Conservation (phyloP, 1,140 invertebrate species). For the Cecropterus lyciades region DNA sequence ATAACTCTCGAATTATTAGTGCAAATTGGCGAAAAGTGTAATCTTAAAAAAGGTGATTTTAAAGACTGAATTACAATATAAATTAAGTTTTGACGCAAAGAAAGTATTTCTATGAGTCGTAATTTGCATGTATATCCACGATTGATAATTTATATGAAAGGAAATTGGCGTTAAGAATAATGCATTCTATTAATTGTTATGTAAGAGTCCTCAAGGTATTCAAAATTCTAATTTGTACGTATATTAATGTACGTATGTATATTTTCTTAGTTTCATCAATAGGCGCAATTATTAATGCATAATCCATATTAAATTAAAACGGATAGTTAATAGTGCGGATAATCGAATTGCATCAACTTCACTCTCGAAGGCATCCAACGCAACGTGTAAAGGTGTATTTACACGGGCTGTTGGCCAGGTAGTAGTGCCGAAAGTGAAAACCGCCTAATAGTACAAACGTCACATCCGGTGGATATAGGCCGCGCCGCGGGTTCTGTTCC, state of each 20-base stretch:
- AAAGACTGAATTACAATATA: no score
- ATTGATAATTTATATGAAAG: no score
- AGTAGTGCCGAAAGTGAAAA: slow-evolving; percentile 72
- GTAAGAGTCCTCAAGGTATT: no score
- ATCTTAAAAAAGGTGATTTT: no score
- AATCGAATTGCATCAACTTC: slow-evolving; percentile 32
- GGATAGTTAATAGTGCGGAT: slow-evolving; percentile 37
- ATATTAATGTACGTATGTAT: neutral
- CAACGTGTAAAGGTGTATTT: slow-evolving; percentile 56
- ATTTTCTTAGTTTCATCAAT: neutral
- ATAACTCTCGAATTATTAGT: no score
- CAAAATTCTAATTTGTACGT: neutral
- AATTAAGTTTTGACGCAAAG: no score
- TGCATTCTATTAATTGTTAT: neutral
- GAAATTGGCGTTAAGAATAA: no score
- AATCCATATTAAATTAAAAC: slow-evolving; percentile 5
- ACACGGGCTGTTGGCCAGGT: slow-evolving; percentile 62
- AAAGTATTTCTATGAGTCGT: no score
- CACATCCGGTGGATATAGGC: slow-evolving; percentile 67
- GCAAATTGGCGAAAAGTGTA: no score
- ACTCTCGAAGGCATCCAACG: slow-evolving; percentile 37
- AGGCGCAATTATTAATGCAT: neutral
- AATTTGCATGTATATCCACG: no score
- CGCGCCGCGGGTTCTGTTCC: slow-evolving; percentile 60
- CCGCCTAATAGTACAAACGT: slow-evolving; percentile 59